Conservation (phyloP, 2,797 vertebrate species). For the Merluccius polli region DNA sequence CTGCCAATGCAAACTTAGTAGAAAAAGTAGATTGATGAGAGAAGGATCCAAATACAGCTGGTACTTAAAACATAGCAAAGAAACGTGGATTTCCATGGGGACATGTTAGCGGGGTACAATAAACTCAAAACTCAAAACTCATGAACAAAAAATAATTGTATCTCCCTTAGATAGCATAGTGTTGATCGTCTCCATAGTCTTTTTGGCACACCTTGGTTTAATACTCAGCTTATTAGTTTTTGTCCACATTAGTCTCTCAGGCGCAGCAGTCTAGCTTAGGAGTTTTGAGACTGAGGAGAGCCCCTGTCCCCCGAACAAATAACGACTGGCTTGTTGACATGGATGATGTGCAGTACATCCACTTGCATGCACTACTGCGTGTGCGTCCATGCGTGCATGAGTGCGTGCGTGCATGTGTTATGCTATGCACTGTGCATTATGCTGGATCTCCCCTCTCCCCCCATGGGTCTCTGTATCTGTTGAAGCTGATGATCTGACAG, state of each 20-base stretch:
- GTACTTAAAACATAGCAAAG: background rate
- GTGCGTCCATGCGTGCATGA: background rate
- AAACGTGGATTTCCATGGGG: background rate
- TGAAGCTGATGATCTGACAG: slow-evolving; percentile 92
- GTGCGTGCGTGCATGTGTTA: slow-evolving; percentile 3
- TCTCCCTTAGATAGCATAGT: background rate
- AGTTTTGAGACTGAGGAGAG: background rate
- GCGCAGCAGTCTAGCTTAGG: background rate
- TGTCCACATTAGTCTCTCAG: background rate
- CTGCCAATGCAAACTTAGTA: background rate
- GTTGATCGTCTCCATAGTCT: background rate
- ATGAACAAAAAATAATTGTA: background rate
- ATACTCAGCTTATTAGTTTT: background rate
- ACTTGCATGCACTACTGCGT: slow-evolving; percentile 2
- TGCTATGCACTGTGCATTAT: slow-evolving; percentile 18
- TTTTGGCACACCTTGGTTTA: background rate
- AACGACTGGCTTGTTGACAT: slow-evolving; percentile 8
- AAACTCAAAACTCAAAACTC: background rate
- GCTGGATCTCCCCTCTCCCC: slow-evolving; percentile 42
- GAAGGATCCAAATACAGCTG: background rate
- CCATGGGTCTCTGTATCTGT: slow-evolving; percentile 91
- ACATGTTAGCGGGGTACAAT: background rate
- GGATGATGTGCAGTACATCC: background rate
- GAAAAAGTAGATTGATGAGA: background rate
- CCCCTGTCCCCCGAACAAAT: background rate